Conservation (phyloP, 2,797 vertebrate species). For the Choloepus didactylus region DNA sequence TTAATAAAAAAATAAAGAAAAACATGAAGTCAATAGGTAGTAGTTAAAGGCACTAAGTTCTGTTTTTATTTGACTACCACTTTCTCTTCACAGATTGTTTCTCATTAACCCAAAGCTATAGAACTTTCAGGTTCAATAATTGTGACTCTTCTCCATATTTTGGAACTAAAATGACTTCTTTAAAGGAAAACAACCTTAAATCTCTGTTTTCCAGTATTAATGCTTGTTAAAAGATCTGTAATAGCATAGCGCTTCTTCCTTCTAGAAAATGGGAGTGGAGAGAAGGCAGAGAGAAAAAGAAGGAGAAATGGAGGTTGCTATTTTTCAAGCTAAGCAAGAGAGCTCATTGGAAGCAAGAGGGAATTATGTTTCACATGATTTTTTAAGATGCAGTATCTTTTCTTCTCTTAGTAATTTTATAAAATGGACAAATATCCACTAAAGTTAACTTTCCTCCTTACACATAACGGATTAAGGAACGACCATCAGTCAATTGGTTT, state of each 20-base stretch:
- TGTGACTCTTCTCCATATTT: not conserved
- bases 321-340: conserved; percentile 1
- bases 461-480: not conserved
- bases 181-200: not conserved
- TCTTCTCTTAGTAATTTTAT: not conserved
- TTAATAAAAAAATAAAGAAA: not conserved
- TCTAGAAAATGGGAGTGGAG: not conserved
- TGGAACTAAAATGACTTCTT: conserved; percentile 21
- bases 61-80: not conserved
- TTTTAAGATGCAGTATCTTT: conserved; percentile 12
- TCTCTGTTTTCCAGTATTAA: conserved; percentile 31
- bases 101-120: not conserved
- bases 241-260: not conserved
- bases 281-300: not conserved
- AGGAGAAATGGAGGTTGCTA: not conserved
- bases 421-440: not conserved
- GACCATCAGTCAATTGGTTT: conserved; percentile 5
- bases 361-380: not conserved
- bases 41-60: not conserved
- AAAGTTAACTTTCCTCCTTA: not conserved
- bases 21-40: not conserved
- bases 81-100: conserved; percentile 33
- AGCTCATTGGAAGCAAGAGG: not conserved
- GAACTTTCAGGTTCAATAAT: conserved; percentile 3
- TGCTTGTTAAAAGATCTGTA: not conserved